Evolutionary conservation across 2,113 vertebrate species (phyloP), one percentile per base, ranked within the genome.

Genomic region (Microcebus lehilahytsara): DNA sequence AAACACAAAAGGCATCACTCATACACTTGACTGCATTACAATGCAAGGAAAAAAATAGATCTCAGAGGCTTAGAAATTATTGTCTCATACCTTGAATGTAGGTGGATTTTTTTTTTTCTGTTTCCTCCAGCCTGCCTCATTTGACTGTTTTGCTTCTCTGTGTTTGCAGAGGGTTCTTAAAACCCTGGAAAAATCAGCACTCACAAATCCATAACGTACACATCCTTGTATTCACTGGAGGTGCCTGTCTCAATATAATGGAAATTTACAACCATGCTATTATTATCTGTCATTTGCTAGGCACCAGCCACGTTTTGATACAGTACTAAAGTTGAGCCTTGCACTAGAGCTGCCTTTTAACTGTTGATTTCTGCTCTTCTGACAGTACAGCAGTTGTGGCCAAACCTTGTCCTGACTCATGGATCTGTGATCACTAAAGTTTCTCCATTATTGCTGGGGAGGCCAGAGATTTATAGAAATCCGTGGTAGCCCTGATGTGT

Each of bases 1-100:
- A 93, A 89, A 95, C 97, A 97, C 97, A 97, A 97, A 96, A 98
- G 98, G 74, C 96, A 87, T 97, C 88, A 96, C 83, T 97, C 97
- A 96, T 96, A 85, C 96, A 91, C 91, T 97, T 96, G 96, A 98
- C 93, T 98, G 96, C 92, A 94, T 98, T 97, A 96, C 94, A 97
- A 97, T 92, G 85, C 91, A 80, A 94, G 91, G 85, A 86, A 58
- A 96, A 98, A 98, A 97, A 95, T 93, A 97, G 96, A 89, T 83
- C 85, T 78, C 94, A 93, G 67, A 93, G 94, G 94, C 95, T 94
- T 74, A 91, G 96, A 97, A 96, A 96, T 85, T n/a, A 93, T 97
- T 97, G 91, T 96, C 96, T 96, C 85, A 2, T 89, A 93, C 86
- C 95, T 96, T 96, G 75, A 78, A 78, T 96, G 95, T 96, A 97